Percentiles rank a stretch among this genome's conserved stretches.
These are phyloP conservation scores for Atractosteus spatula DNA, from an alignment of 2,113 vertebrate species.

Conservation along the genomic window DNA sequence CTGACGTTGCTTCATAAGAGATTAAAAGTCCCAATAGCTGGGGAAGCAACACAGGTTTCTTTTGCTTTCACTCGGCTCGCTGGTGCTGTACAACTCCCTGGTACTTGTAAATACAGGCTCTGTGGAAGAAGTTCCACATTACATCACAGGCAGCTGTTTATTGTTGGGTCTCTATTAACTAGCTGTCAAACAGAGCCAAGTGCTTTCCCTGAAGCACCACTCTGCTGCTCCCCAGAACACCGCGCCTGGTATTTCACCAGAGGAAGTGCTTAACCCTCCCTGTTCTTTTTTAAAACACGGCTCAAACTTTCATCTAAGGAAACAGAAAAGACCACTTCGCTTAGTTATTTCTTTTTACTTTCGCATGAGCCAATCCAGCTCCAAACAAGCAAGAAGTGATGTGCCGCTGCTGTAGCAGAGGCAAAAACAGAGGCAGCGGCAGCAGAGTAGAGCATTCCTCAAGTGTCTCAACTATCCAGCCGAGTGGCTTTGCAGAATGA, in stretches of 20 bases:
- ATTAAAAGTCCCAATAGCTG: neutral
- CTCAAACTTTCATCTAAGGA: neutral
- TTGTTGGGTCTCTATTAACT: conserved; percentile 78
- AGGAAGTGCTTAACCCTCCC: neutral
- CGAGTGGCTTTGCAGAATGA: neutral
- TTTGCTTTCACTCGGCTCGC: neutral
- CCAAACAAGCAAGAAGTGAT: neutral
- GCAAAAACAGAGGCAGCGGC: neutral
- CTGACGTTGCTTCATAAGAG: neutral
- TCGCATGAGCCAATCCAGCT: neutral
- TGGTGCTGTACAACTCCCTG: conserved; percentile 31
- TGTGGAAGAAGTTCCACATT: conserved; percentile 76
- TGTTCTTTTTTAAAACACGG: neutral
- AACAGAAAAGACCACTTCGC: too few relatives aligned
- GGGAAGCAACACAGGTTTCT: neutral
- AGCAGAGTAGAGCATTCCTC: neutral
- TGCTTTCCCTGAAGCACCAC: conserved; percentile 58
- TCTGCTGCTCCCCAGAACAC: conserved; percentile 32
- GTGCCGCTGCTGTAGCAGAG: neutral
- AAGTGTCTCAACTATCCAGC: too few relatives aligned
- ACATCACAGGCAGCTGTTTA: conserved; percentile 80
- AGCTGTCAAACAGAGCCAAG: conserved; percentile 67
- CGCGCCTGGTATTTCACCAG: neutral
- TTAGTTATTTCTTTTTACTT: too few relatives aligned
- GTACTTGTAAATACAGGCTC: conserved; percentile 77